A percentile compares a stretch with the other conserved stretches of the same genome.
Conservation (phyloP, 2,113 vertebrate species). For the Arenaria interpres region DNA sequence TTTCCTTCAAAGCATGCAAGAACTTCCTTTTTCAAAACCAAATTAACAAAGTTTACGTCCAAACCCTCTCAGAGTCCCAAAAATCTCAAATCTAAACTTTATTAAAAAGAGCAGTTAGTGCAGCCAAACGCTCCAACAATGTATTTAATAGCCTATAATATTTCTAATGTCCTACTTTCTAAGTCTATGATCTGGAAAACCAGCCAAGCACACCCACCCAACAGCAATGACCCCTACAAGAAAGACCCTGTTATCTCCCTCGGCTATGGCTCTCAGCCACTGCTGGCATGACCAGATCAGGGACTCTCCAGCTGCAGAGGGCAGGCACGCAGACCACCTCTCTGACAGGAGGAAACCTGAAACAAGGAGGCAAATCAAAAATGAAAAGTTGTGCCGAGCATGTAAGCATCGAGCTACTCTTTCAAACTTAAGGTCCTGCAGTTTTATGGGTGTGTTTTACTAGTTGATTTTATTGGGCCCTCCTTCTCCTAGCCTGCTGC, state of each 20-base stretch:
- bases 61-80: slow-evolving; percentile 51
- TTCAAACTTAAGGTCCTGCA: neutral
- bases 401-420: neutral
- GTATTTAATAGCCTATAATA: slow-evolving; percentile 22
- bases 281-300: neutral
- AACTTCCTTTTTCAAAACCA: slow-evolving; percentile 67
- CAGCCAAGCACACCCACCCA: neutral
- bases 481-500: neutral
- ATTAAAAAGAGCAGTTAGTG: slow-evolving; percentile 34
- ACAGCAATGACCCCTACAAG: neutral
- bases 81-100: slow-evolving; percentile 59
- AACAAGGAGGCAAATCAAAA: neutral
- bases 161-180: neutral
- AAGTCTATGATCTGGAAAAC: neutral
- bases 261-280: neutral
- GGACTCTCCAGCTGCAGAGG: neutral
- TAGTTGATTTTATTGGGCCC: neutral
- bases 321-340: neutral
- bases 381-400: neutral
- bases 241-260: neutral
- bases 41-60: slow-evolving; percentile 63
- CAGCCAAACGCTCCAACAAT: slow-evolving; percentile 17
- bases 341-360: neutral
- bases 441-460: neutral
- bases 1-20: slow-evolving; percentile 61